phyloP scores from a whole-genome alignment of 2,888 invertebrate genomes.

The Conomelus anceps region DNA sequence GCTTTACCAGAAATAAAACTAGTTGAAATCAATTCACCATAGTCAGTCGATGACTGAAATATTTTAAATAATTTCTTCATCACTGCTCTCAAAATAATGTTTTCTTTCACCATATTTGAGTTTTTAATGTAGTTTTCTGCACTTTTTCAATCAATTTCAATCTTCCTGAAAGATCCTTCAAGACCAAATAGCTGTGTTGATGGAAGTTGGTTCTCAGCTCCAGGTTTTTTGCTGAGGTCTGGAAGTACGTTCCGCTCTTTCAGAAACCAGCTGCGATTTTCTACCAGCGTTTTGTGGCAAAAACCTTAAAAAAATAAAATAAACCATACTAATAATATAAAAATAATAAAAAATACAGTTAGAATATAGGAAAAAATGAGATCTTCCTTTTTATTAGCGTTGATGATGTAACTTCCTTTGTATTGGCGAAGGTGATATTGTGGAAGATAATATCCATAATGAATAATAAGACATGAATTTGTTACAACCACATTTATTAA shows the following conservation, averaged over 20 bases:
- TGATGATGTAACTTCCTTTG: too few relatives aligned
- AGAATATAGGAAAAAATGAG: background rate
- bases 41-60: too few relatives aligned
- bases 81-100: background rate
- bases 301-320: slow-evolving; percentile 5
- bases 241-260: slow-evolving; percentile 16
- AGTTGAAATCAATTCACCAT: too few relatives aligned
- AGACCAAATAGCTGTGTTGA: slow-evolving; percentile 15
- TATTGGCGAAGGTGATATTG: too few relatives aligned
- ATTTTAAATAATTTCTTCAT: background rate
- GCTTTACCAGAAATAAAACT: too few relatives aligned
- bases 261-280: slow-evolving; percentile 17
- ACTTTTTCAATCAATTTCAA: slow-evolving; percentile 25
- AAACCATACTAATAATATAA: background rate
- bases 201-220: slow-evolving; percentile 1
- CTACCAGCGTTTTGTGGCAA: slow-evolving; percentile 12
- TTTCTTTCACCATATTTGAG: background rate
- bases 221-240: slow-evolving; percentile 17
- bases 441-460: too few relatives aligned
- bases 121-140: background rate
- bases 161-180: slow-evolving; percentile 28
- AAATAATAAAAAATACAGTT: background rate
- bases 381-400: too few relatives aligned
- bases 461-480: too few relatives aligned
- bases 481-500: too few relatives aligned